Base-by-base conservation (phyloP, 2,797 vertebrate genomes). In the Channa striata region DNA sequence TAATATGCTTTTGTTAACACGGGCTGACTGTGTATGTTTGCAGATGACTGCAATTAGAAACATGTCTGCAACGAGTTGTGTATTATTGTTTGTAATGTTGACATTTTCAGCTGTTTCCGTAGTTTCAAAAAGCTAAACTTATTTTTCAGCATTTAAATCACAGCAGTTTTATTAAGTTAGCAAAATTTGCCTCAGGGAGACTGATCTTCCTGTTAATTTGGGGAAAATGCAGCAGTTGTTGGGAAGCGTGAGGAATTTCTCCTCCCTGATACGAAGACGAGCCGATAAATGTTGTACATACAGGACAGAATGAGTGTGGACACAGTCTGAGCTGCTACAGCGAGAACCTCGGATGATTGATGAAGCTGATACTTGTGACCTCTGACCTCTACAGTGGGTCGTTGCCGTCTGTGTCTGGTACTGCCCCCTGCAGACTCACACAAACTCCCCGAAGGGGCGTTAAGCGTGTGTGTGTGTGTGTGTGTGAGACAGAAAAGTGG, bases 381-480 rank as follows among this genome's bases (percentile, higher is more conserved):
- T 80, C 2, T 74, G 77, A 84, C 61, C 63, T 51, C 70, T 40
- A 11, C 66, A 19, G 42, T 57, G 75, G 64, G 69, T 59, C 49
- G 68, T 53, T 57, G 75, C 47, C 1, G 25, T 66, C 48, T 68
- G 52, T 46, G 43, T 64, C 19, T 48, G 34, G 59, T 40, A 23
- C 36, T 42, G 59, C 54, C 71, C 58, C 61, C 73, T 63, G 60
- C 37, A 64, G 58, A 70, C 72, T 37, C 47, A 44, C 54, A 76
- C 63, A 59, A 76, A 83, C 63, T 30, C 25, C 59, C 58, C 8
- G 8, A 33, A 48, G 50, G 51, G 36, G 20, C 47, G 49, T 16
- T 63, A 51, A 30, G 34, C 40, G 2, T 30, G 39, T 42, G 46
- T 62, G 59, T 37, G 20, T 49, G 42, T 54, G 34, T 48, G 33